Conservation (phyloP, 2,888 invertebrate species). For the Caenorhabditis japonica region DNA sequence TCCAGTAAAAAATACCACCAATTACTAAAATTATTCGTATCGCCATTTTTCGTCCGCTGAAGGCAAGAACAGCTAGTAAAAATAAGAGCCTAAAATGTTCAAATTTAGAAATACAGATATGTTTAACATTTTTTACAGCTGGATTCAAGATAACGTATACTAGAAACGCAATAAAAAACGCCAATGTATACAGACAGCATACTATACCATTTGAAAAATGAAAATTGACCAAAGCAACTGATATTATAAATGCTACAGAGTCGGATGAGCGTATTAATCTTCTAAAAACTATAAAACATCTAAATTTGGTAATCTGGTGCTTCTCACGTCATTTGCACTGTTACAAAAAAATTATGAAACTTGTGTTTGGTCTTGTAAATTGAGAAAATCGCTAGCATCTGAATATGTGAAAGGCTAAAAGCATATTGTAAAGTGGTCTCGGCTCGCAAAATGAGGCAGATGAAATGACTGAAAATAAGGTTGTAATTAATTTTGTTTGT, state of each 20-base stretch:
- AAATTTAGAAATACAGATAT: neutral
- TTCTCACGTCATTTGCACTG: slow-evolving; percentile 1
- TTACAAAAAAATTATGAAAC: slow-evolving; percentile 12
- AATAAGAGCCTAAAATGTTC: slow-evolving; percentile 13
- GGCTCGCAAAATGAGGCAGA: slow-evolving; percentile 8
- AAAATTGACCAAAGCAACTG: slow-evolving; percentile 28
- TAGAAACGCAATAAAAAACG: neutral
- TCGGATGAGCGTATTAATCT: slow-evolving; percentile 8
- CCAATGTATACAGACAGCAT: slow-evolving; percentile 16
- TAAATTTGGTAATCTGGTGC: too few species aligned
- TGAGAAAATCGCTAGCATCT: slow-evolving; percentile 1
- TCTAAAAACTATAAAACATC: slow-evolving; percentile 6
- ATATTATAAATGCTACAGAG: slow-evolving; percentile 3
- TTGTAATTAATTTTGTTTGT: neutral
- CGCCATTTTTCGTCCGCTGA: slow-evolving; percentile 1
- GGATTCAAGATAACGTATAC: slow-evolving; percentile 5
- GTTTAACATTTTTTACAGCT: slow-evolving; percentile 1
- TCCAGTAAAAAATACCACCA: slow-evolving; percentile 11
- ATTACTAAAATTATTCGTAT: slow-evolving; percentile 16
- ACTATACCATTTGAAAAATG: slow-evolving; percentile 10
- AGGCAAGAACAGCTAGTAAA: slow-evolving; percentile 11
- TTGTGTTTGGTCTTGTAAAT: slow-evolving; percentile 11
- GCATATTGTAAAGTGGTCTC: slow-evolving; percentile 40
- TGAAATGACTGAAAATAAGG: slow-evolving; percentile 13
- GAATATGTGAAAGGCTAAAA: slow-evolving; percentile 21